Evolutionary conservation across 92 coral and sea anemone genomes (phyloP).

Genomic region (Muricea muricata): DNA sequence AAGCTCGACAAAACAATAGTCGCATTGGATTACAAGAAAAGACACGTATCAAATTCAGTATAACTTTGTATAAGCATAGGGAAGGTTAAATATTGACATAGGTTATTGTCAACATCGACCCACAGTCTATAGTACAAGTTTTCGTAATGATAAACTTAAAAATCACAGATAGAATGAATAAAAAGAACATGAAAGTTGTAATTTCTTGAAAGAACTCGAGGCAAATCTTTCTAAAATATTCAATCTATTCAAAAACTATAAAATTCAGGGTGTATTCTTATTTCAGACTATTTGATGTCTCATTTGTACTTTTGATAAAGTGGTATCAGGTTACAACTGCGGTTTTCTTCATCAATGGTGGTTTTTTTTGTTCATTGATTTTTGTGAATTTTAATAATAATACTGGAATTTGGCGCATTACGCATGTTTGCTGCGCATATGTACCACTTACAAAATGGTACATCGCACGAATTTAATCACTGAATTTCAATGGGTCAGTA

Average conservation of each 20-base stretch:
- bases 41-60: not conserved
- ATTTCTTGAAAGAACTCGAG: not conserved
- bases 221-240: no score
- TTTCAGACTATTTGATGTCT: not conserved
- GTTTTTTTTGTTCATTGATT: no score
- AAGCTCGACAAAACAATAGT: not conserved
- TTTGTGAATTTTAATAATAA: no score
- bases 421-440: not conserved
- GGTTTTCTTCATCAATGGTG: not conserved
- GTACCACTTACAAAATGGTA: no score
- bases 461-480: no score
- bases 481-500: no score
- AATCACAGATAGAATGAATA: not conserved
- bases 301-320: not conserved
- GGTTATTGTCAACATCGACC: not conserved
- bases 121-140: not conserved
- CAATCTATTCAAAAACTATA: not conserved
- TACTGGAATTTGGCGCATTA: not conserved
- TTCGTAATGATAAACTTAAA: not conserved
- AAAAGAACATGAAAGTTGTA: not conserved
- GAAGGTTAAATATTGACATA: constrained; percentile 9
- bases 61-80: not conserved
- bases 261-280: not conserved
- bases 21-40: not conserved
- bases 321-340: not conserved